These are phyloP conservation scores for Diabrotica balteata DNA, from an alignment of 2,888 invertebrate species.

Conservation along the genomic window DNA sequence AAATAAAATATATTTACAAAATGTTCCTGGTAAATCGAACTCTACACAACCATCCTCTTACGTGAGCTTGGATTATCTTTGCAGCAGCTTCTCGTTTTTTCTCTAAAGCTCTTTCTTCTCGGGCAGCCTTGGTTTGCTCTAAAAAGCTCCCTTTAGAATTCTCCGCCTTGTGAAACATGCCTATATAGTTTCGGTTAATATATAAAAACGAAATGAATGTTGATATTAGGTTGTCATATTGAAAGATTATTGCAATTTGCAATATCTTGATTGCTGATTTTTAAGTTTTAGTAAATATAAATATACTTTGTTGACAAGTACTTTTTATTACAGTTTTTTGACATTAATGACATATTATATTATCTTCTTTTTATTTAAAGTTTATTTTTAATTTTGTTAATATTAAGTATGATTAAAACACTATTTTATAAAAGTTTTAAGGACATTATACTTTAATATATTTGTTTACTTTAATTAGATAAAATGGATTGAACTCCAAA, in stretches of 20 bases:
- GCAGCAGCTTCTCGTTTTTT: slow-evolving; percentile 81
- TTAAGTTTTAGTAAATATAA: background rate
- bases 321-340: slow-evolving; percentile 8
- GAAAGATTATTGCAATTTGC: slow-evolving; percentile 2
- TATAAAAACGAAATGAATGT: background rate
- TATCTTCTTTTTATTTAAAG: no score
- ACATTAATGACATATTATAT: background rate
- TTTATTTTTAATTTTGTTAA: no score
- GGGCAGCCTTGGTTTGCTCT: slow-evolving; percentile 88
- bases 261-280: background rate
- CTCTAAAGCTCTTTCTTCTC: slow-evolving; percentile 87
- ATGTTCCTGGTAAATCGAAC: slow-evolving; percentile 69
- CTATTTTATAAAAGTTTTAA: no score
- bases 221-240: slow-evolving; percentile 29
- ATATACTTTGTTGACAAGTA: slow-evolving; percentile 9
- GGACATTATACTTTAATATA: no score
- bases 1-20: slow-evolving; percentile 66
- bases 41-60: slow-evolving; percentile 79
- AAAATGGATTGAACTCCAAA: no score
- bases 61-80: slow-evolving; percentile 74
- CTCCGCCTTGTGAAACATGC: slow-evolving; percentile 70
- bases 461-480: no score
- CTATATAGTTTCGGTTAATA: background rate
- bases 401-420: no score
- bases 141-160: slow-evolving; percentile 80